Evolutionary conservation across 2,888 invertebrate genomes (phyloP).

Genomic region (Spicauda simplicius): DNA sequence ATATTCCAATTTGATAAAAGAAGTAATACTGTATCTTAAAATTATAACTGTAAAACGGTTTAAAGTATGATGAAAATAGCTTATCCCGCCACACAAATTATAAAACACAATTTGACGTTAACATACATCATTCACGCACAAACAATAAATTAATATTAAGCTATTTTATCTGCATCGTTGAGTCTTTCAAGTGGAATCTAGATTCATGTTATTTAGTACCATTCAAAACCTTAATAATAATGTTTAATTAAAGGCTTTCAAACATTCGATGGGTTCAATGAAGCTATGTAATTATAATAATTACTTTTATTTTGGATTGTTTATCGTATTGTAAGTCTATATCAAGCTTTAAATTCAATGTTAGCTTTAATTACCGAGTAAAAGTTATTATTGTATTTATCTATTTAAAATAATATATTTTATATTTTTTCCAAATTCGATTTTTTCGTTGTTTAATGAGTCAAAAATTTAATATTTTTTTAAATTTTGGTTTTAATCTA

Average conservation of each 20-base stretch:
- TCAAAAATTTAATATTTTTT: neutral
- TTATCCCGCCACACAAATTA: no score
- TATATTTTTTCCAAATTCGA: constrained; percentile 9
- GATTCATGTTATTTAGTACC: neutral
- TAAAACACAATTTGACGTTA: no score
- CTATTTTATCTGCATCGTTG: no score
- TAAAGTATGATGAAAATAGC: no score
- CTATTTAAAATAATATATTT: constrained; percentile 52
- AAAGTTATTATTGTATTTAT: constrained; percentile 56
- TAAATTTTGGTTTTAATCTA: constrained; percentile 34
- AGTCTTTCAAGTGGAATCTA: neutral
- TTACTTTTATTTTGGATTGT: constrained; percentile 43
- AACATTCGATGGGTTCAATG: constrained; percentile 20
- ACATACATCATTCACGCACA: no score
- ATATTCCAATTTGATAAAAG: no score
- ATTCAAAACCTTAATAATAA: neutral
- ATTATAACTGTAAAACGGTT: no score
- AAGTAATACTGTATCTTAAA: no score
- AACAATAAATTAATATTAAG: no score
- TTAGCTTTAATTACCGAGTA: constrained; percentile 82
- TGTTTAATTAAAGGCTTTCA: neutral
- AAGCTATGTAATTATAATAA: constrained; percentile 39
- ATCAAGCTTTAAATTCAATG: constrained; percentile 83
- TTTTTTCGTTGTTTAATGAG: constrained; percentile 39
- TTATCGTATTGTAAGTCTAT: constrained; percentile 65